Conservation (phyloP, 1,140 invertebrate genomes). For the Penaeus japonicus region DNA sequence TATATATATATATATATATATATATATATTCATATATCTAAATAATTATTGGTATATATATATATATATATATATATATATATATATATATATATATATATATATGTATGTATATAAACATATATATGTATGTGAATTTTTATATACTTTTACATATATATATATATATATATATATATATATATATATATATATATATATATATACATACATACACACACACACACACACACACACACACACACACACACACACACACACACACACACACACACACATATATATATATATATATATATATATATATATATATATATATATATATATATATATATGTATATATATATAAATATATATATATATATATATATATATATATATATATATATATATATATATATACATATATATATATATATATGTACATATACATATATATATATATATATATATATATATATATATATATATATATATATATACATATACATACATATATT, state of each 20-base stretch:
- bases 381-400: conserved; percentile 6
- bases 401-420: background rate
- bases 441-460: background rate
- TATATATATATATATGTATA: background rate
- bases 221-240: background rate
- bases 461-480: background rate
- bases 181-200: background rate
- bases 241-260: background rate
- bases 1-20: background rate
- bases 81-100: background rate
- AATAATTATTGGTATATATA: background rate
- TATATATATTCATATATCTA: background rate
- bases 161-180: conserved; percentile 6
- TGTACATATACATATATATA: background rate
- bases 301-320: background rate
- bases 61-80: background rate
- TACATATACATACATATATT: background rate
- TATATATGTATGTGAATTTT: background rate
- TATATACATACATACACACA: background rate
- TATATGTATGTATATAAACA: background rate
- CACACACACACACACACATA: background rate
- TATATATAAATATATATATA: background rate
- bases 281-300: conserved; percentile 6
- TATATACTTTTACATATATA: background rate
- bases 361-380: background rate